phyloP scores from a whole-genome alignment of 2,888 invertebrate species.

The Dasypogon diadema region DNA sequence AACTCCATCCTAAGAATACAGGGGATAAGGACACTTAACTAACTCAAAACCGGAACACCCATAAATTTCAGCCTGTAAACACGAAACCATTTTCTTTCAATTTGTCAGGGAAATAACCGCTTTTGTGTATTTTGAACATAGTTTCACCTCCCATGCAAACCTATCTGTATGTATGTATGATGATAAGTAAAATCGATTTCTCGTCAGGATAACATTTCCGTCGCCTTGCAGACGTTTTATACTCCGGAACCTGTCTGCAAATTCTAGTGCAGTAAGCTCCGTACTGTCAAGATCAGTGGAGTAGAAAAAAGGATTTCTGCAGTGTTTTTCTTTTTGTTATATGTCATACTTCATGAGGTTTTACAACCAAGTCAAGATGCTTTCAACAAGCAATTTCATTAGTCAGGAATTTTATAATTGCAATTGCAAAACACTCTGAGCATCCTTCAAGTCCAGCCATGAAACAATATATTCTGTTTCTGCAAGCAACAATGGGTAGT shows the following conservation, averaged over 20 bases:
- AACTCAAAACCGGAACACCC: constrained; percentile 21
- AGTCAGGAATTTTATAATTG: too few species aligned
- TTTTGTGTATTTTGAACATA: constrained; percentile 11
- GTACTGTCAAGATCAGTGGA: constrained; percentile 4
- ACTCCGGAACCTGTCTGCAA: constrained; percentile 15
- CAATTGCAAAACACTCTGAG: too few species aligned
- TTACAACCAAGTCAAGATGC: too few species aligned
- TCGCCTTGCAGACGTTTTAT: constrained; percentile 42
- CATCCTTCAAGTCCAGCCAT: too few species aligned
- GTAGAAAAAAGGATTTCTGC: background rate
- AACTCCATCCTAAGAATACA: background rate
- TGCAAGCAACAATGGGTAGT: too few species aligned
- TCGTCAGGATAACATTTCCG: constrained; percentile 36
- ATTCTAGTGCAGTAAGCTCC: constrained; percentile 11
- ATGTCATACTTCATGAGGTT: too few species aligned
- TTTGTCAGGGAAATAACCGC: constrained; percentile 21
- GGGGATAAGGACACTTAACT: constrained; percentile 23
- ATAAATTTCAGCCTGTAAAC: constrained; percentile 34
- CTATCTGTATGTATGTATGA: background rate
- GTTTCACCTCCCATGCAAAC: background rate
- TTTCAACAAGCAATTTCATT: too few species aligned
- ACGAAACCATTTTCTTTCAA: constrained; percentile 40
- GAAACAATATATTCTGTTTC: too few species aligned
- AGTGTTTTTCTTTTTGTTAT: background rate
- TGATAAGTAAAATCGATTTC: constrained; percentile 33